A percentile compares a stretch with the other conserved stretches of the same genome.
Conservation (phyloP, 2,797 vertebrate species). For the Acestrorhynchus altus region DNA sequence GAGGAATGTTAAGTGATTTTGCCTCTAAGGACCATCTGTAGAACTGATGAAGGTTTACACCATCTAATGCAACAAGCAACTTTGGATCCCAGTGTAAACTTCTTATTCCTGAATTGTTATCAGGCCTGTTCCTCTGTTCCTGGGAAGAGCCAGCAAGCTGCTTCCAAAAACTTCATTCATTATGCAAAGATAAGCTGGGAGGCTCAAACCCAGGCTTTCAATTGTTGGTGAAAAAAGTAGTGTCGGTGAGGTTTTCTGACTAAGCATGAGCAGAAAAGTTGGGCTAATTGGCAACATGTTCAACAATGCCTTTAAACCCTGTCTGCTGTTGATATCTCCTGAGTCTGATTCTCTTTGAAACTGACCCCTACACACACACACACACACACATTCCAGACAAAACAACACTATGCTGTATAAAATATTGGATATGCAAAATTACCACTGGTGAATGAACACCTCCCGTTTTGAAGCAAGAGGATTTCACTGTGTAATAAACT, state of each 20-base stretch:
- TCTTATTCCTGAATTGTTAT: conserved; percentile 1
- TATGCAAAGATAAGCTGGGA: not conserved
- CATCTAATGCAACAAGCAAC: not conserved
- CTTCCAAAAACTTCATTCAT: conserved; percentile 3
- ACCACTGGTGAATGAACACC: conserved; percentile 16
- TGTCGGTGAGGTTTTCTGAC: not conserved
- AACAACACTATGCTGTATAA: not conserved
- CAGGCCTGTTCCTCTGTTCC: not conserved
- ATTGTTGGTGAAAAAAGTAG: not conserved
- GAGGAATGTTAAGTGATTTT: not conserved
- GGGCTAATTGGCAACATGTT: conserved; percentile 17
- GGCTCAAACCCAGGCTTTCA: not conserved
- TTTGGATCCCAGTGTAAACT: not conserved
- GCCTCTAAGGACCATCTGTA: not conserved
- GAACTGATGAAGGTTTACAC: not conserved
- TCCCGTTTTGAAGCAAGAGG: not conserved
- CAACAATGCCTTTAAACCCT: conserved; percentile 10
- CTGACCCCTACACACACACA: not conserved
- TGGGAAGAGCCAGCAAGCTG: not conserved
- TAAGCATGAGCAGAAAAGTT: conserved; percentile 3
- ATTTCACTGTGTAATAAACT: not conserved
- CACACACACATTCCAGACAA: not conserved
- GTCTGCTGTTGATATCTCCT: not conserved
- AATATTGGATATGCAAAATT: not conserved
- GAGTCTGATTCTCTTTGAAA: not conserved